Base-by-base conservation (phyloP, 2,888 invertebrate species). In the Globia sparganii region DNA sequence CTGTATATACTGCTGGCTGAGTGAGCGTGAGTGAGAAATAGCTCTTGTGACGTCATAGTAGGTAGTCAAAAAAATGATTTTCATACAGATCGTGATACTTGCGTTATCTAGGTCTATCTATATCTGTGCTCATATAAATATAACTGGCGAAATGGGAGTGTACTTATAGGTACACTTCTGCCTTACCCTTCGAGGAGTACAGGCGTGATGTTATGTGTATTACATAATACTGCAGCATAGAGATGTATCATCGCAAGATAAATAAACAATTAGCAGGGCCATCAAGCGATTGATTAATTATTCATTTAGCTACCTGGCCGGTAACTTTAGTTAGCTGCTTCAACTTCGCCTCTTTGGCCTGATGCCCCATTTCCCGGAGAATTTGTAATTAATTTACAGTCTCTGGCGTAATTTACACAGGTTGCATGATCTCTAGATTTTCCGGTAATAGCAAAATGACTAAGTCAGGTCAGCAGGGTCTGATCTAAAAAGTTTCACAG, bases 301-400 rank as follows among this genome's bases (percentile, higher is more conserved):
- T 70, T 75, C 53, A 69, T 37, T 46, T 46, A 31, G 13, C 34
- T 61, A 6, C 31, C n/a, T 64, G 49, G 64, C n/a, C 25, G 11
- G 43, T 66, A 71, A 46, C n/a, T 75, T 76, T 25, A 46, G 34
- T 62, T 65, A 49, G 49, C 43, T 67, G 46, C 34, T 53, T 18
- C n/a, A 68, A 73, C 66, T 72, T 73, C 34, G 37, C 4, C 37
- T 77, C 37, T 40, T 53, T 62, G 61, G 15, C 59, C 18, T 46
- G 59, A 56, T 72, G 56, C 37, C 53, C 59, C 46, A 66, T 75
- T 80, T 69, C 80, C 69, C 59, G 28, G 46, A 65, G 34, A 75
- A 59, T 80, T 75, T 46, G 8, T 64, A 46, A 75, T 61, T 61
- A 40, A 58, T 69, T 58, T 58, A 76, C 46, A 21, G n/a, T 65